Evolutionary conservation across 2,113 vertebrate genomes (phyloP).

Genomic region (Tympanuchus pallidicinctus): DNA sequence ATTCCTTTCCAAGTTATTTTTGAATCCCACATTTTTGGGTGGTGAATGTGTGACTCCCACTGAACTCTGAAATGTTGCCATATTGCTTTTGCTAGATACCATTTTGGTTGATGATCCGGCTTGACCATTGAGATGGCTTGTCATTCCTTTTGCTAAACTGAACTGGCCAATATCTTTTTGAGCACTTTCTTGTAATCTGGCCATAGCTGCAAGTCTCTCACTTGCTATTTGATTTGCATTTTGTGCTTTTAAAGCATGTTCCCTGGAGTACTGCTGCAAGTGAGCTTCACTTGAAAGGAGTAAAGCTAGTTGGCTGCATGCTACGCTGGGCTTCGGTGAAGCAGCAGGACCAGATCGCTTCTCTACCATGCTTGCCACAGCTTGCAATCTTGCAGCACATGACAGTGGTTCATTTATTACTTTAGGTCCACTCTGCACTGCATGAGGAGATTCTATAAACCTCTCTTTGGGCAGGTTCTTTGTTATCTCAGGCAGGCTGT

Average conservation of each 20-base stretch:
- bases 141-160: conserved; percentile 79
- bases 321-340: conserved; percentile 95
- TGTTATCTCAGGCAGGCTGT: conserved; percentile 85
- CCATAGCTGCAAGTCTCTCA: conserved; percentile 95
- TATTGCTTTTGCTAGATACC: conserved; percentile 77
- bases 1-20: conserved; percentile 85
- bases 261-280: conserved; percentile 96
- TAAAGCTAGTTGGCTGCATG: conserved; percentile 95
- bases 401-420: conserved; percentile 85
- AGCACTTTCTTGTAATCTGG: conserved; percentile 85
- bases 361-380: conserved; percentile 95
- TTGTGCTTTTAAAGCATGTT: conserved; percentile 95
- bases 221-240: conserved; percentile 91
- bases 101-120: conserved; percentile 83
- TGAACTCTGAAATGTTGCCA: conserved; percentile 79
- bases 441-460: conserved; percentile 86
- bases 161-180: conserved; percentile 84
- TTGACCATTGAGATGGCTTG: conserved; percentile 85
- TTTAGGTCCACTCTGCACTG: conserved; percentile 81
- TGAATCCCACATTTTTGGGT: conserved; percentile 82
- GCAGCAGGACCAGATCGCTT: conserved; percentile 91
- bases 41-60: conserved; percentile 73
- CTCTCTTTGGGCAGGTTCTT: conserved; percentile 83
- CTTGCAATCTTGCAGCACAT: conserved; percentile 92
- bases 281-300: conserved; percentile 98